A percentile compares a stretch with the other conserved stretches of the same genome.
These are phyloP conservation scores for Platynereis dumerilii DNA, from an alignment of 2,888 invertebrate species.

Conservation along the genomic window DNA sequence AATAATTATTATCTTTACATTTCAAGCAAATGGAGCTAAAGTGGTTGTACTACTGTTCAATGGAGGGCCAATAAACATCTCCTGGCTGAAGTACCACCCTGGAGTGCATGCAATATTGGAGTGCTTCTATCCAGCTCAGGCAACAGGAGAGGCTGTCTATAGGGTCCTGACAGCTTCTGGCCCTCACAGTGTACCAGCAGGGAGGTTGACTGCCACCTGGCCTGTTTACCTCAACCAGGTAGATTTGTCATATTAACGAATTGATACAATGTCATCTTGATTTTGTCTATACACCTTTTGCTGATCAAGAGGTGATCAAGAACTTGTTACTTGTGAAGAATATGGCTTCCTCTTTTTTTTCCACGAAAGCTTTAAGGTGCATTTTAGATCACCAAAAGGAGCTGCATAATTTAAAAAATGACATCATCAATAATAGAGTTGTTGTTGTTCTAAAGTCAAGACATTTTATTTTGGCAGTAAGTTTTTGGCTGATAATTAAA, in stretches of 20 bases:
- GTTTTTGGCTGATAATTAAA: too few relatives aligned
- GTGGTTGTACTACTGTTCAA: slow-evolving; percentile 38
- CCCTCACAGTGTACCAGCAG: slow-evolving; percentile 30
- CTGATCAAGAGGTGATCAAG: too few relatives aligned
- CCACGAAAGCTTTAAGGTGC: too few relatives aligned
- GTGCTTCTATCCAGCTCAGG: slow-evolving; percentile 42
- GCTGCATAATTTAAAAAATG: too few relatives aligned
- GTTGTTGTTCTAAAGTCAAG: too few relatives aligned
- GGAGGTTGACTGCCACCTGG: slow-evolving; percentile 38
- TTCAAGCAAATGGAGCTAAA: slow-evolving; percentile 15
- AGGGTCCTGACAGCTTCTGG: slow-evolving; percentile 25
- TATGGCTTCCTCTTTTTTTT: too few relatives aligned
- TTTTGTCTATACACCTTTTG: not conserved
- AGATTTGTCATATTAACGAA: not conserved
- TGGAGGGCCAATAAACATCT: slow-evolving; percentile 34
- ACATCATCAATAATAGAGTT: too few relatives aligned
- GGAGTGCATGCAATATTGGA: slow-evolving; percentile 36
- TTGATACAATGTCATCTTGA: not conserved
- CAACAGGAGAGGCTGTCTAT: slow-evolving; percentile 38
- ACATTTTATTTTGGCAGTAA: too few relatives aligned
- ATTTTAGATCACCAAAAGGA: too few relatives aligned
- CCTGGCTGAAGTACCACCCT: slow-evolving; percentile 14
- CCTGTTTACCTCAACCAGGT: slow-evolving; percentile 37
- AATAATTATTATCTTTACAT: too few relatives aligned
- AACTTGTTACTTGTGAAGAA: too few relatives aligned